Percentiles rank a stretch among this genome's conserved stretches.
These are phyloP conservation scores for Sericinus montela DNA, from an alignment of 2,888 invertebrate species.

Conservation along the genomic window DNA sequence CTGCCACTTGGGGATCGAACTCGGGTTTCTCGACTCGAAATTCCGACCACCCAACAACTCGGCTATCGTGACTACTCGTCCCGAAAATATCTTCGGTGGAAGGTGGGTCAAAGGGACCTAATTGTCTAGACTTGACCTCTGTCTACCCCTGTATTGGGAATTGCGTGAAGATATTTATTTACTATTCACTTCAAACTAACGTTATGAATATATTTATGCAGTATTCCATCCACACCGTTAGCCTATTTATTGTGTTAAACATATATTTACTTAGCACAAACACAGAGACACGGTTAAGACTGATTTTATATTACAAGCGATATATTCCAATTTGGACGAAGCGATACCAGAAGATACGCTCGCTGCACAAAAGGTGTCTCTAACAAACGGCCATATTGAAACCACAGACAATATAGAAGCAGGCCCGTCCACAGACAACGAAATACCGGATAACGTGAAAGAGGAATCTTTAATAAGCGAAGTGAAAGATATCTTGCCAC, in stretches of 20 bases:
- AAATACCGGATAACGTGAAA: conserved; percentile 64
- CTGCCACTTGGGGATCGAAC: too few relatives aligned
- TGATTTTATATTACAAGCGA: conserved; percentile 75
- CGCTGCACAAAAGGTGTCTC: conserved; percentile 20
- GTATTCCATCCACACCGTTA: neutral
- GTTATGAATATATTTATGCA: neutral
- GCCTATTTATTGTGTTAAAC: neutral
- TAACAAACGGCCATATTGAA: conserved; percentile 47
- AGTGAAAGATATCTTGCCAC: conserved; percentile 88
- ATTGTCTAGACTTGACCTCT: too few relatives aligned
- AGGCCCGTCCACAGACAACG: conserved; percentile 39
- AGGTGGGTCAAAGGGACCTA: too few relatives aligned
- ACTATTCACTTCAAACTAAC: too few relatives aligned
- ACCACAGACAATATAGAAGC: conserved; percentile 28
- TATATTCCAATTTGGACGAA: conserved; percentile 68
- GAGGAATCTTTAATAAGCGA: conserved; percentile 77
- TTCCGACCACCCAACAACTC: too few relatives aligned
- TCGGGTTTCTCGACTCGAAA: too few relatives aligned
- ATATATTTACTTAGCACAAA: conserved; percentile 26
- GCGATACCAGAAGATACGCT: conserved; percentile 39
- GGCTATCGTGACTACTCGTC: too few relatives aligned
- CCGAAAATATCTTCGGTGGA: too few relatives aligned
- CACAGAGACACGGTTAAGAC: conserved; percentile 76
- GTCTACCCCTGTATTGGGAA: too few relatives aligned
- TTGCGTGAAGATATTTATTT: too few relatives aligned